Evolutionary conservation across 2,888 invertebrate species (phyloP), one percentile per base, ranked within the genome.

Genomic region (Endomychus coccineus): DNA sequence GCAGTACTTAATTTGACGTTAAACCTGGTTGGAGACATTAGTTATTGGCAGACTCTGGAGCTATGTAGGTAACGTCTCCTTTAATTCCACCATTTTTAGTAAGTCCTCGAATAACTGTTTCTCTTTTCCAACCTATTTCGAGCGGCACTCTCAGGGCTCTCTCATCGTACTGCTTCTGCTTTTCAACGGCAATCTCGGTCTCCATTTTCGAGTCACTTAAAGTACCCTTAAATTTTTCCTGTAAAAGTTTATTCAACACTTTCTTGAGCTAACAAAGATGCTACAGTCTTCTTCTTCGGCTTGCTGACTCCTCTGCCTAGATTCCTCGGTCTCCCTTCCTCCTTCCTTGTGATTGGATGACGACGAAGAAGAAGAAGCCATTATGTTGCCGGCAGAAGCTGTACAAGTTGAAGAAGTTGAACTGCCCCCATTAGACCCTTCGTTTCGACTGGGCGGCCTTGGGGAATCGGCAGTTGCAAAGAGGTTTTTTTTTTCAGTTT

Each of bases 41-140:
- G n/a, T 75, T 75, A 49, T 74, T 61, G 5, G 68, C 56, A 2
- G 72, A 64, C 44, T 78, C 79, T 0, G 82, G 81, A 6, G 82
- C 76, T 45, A 80, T 79, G 66, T 97, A 97, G 39, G 81, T 78
- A 27, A 97, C 95, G 58, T 96, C 95, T n/a, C 96, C 94, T 50
- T 85, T 83, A 46, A 88, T 81, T 45, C 84, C 81, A 22, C 92
- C 91, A 54, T 80, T 83, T 49, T 85, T 81, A 4, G 88, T 89
- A 5, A 94, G 74, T 3, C 88, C 87, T 45, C 83, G 79, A 54
- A 95, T 89, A 35, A 89, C 75, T 0, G 94, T 94, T 61, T 91
- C 86, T n/a, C 95, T 73, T 54, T 85, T 84, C 95, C 95, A 95
- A 40, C 66, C 64, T 64, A 75, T 70, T 33, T 77, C 77, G 14